Conservation (phyloP, 2,797 vertebrate species). For the Melopsittacus undulatus region DNA sequence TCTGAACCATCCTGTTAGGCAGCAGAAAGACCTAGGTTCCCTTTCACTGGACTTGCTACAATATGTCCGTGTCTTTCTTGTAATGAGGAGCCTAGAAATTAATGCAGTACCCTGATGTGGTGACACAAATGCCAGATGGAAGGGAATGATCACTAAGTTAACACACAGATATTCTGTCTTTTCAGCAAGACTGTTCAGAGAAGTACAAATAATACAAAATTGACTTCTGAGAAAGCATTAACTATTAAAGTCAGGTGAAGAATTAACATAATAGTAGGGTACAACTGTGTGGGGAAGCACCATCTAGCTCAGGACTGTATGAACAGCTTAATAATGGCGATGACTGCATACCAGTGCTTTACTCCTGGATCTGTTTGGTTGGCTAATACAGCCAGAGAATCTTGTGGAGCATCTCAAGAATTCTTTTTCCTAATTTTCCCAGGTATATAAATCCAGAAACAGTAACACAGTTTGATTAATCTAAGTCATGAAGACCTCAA, state of each 20-base stretch:
- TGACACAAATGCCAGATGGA: not conserved
- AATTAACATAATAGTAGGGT: not conserved
- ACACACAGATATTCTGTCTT: not conserved
- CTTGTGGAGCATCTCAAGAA: not conserved
- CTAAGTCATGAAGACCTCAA: not conserved
- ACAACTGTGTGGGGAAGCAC: not conserved
- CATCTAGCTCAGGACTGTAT: not conserved
- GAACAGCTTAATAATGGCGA: not conserved
- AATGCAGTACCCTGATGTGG: not conserved
- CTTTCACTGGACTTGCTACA: not conserved
- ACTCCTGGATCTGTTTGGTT: not conserved
- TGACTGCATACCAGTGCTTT: not conserved
- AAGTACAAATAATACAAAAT: not conserved
- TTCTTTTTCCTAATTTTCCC: not conserved
- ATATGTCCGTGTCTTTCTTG: not conserved
- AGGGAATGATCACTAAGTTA: not conserved
- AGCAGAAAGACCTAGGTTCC: not conserved
- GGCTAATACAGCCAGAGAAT: not conserved
- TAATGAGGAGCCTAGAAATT: not conserved
- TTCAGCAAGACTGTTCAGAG: not conserved
- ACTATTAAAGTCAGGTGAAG: not conserved
- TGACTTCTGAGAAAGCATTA: not conserved
- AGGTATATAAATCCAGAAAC: conserved; percentile 16
- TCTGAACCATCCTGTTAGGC: not conserved
- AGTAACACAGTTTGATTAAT: not conserved